These are phyloP conservation scores for Argopecten irradians DNA, from an alignment of 1,140 invertebrate species.

Conservation along the genomic window DNA sequence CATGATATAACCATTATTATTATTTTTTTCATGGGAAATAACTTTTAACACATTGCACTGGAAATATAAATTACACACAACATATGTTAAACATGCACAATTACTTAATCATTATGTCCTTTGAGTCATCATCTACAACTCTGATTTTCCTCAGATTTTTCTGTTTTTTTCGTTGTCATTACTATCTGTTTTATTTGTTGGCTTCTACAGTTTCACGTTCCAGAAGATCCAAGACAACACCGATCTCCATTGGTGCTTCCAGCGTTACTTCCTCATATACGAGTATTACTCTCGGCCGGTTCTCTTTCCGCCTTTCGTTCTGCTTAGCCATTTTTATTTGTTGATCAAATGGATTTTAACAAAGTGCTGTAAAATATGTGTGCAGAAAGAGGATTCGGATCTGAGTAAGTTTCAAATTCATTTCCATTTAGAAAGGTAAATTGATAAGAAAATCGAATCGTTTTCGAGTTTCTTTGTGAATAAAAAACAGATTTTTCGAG, in stretches of 20 bases:
- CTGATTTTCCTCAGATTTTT: neutral
- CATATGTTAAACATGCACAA: too few relatives aligned
- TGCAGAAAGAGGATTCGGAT: slow-evolving; percentile 27
- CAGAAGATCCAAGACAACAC: slow-evolving; percentile 74
- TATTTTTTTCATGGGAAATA: too few relatives aligned
- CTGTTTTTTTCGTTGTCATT: slow-evolving; percentile 27
- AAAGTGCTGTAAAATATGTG: slow-evolving; percentile 47
- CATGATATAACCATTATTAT: too few relatives aligned
- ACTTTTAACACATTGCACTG: too few relatives aligned
- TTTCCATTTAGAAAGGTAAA: neutral
- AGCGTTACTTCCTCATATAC: slow-evolving; percentile 75
- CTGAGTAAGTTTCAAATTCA: slow-evolving; percentile 51
- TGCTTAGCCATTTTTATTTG: slow-evolving; percentile 70
- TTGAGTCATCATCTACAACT: neutral
- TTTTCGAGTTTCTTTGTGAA: too few relatives aligned
- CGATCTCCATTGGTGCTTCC: slow-evolving; percentile 76
- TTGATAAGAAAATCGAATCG: too few relatives aligned
- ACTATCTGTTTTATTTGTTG: slow-evolving; percentile 37
- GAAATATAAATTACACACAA: too few relatives aligned
- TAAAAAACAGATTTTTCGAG: too few relatives aligned
- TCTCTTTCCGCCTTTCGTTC: slow-evolving; percentile 77
- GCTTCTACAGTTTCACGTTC: slow-evolving; percentile 69
- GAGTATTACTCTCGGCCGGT: slow-evolving; percentile 77
- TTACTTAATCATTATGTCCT: too few relatives aligned
- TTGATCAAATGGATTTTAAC: slow-evolving; percentile 49